These are phyloP conservation scores for Kryphioiulus occultus DNA, from an alignment of 2,888 invertebrate species.

Conservation along the genomic window DNA sequence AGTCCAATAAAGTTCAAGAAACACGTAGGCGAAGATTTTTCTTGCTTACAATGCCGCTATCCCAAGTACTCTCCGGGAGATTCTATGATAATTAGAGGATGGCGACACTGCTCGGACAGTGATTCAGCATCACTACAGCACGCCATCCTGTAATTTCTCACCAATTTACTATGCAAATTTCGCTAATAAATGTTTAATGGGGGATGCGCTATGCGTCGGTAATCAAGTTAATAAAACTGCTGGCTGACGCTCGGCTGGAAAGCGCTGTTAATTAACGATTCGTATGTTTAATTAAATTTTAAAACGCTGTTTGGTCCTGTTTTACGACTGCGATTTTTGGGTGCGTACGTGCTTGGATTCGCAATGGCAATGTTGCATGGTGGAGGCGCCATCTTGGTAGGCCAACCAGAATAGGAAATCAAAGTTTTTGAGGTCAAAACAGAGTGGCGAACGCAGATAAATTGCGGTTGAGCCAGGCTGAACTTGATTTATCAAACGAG, in stretches of 20 bases:
- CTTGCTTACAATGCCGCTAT: too few relatives aligned
- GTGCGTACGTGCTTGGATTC: neutral
- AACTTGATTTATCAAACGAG: neutral
- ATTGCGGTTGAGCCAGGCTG: neutral
- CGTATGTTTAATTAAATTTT: neutral
- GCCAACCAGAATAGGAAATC: neutral
- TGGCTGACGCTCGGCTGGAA: neutral
- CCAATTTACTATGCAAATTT: neutral
- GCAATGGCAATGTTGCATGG: neutral
- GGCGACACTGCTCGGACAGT: neutral
- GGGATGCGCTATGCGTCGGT: neutral
- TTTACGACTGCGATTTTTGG: neutral
- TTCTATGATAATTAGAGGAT: neutral
- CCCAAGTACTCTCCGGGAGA: neutral
- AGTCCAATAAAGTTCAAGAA: too few relatives aligned
- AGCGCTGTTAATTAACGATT: neutral
- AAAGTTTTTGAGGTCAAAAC: neutral
- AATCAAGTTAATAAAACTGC: neutral
- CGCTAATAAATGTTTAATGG: neutral
- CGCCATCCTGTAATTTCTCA: neutral
- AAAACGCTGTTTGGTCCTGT: neutral
- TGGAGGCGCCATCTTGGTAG: neutral
- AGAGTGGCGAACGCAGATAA: neutral
- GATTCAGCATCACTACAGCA: neutral
- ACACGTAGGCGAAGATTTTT: too few relatives aligned